These are phyloP conservation scores for Aricia artaxerxes DNA, from an alignment of 2,888 invertebrate genomes.

Conservation along the genomic window DNA sequence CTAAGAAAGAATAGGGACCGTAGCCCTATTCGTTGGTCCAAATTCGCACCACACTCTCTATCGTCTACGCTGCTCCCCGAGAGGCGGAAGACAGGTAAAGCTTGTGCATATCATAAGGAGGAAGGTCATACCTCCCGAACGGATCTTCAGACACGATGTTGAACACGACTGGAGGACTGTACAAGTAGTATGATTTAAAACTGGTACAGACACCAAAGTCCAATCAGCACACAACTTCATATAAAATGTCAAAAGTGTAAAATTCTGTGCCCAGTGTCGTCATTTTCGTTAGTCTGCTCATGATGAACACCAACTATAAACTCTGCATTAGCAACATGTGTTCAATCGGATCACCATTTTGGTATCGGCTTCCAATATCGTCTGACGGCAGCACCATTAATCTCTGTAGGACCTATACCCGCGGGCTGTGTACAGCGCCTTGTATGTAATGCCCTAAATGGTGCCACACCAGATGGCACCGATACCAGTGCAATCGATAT, in stretches of 20 bases:
- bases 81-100: not conserved
- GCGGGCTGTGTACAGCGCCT: slow-evolving; percentile 4
- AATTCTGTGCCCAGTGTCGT: too few species aligned
- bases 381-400: not conserved
- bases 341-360: not conserved
- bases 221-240: too few species aligned
- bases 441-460: slow-evolving; percentile 12
- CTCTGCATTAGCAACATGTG: not conserved
- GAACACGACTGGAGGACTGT: too few species aligned
- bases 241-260: too few species aligned
- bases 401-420: not conserved
- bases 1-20: not conserved
- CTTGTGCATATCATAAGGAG: too few species aligned
- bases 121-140: too few species aligned
- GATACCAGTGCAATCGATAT: not conserved
- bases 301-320: not conserved
- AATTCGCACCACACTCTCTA: not conserved
- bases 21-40: not conserved
- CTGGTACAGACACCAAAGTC: too few species aligned
- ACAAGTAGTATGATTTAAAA: too few species aligned
- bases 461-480: slow-evolving; percentile 1
- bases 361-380: not conserved
- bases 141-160: too few species aligned
- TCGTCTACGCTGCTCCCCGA: not conserved
- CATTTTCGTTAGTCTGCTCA: too few species aligned